A percentile compares a stretch with the other conserved stretches of the same genome.
phyloP scores from a whole-genome alignment of 2,888 invertebrate species.

The Tachina lurida region DNA sequence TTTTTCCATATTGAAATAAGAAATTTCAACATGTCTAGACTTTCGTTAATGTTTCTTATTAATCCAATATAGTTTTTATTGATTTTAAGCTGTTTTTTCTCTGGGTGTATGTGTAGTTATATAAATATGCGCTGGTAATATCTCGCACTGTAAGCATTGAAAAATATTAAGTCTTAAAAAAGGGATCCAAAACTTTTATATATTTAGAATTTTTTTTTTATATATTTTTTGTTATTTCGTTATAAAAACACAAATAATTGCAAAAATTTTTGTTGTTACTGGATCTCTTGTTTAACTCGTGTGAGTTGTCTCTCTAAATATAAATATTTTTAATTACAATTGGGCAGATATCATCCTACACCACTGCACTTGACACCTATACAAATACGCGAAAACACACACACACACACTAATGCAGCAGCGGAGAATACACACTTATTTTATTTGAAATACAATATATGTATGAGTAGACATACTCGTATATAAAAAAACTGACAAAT shows the following conservation, averaged over 20 bases:
- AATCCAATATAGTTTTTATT: too few species aligned
- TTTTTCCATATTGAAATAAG: too few species aligned
- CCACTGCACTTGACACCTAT: constrained; percentile 21
- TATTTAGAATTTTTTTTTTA: constrained; percentile 44
- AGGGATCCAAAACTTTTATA: constrained; percentile 64
- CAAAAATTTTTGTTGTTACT: constrained; percentile 37
- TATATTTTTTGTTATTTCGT: constrained; percentile 25
- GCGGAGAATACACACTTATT: constrained; percentile 16
- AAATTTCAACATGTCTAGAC: too few species aligned
- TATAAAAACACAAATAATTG: constrained; percentile 57
- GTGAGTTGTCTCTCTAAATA: constrained; percentile 38
- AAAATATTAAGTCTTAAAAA: constrained; percentile 41
- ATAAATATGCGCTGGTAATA: too few species aligned
- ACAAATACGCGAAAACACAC: constrained; percentile 17
- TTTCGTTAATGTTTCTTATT: too few species aligned
- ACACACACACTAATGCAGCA: background rate
- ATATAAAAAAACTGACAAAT: constrained; percentile 16
- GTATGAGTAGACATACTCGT: constrained; percentile 37
- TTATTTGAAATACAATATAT: background rate
- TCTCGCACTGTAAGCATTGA: constrained; percentile 36
- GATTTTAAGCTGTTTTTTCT: too few species aligned
- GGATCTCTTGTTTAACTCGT: constrained; percentile 10
- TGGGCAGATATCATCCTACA: constrained; percentile 49
- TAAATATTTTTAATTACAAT: constrained; percentile 68
- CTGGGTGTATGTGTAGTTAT: too few species aligned